A percentile compares a stretch with the other conserved stretches of the same genome.
These are phyloP conservation scores for Zaprionus africanus DNA, from an alignment of 1,140 invertebrate species.

Conservation along the genomic window DNA sequence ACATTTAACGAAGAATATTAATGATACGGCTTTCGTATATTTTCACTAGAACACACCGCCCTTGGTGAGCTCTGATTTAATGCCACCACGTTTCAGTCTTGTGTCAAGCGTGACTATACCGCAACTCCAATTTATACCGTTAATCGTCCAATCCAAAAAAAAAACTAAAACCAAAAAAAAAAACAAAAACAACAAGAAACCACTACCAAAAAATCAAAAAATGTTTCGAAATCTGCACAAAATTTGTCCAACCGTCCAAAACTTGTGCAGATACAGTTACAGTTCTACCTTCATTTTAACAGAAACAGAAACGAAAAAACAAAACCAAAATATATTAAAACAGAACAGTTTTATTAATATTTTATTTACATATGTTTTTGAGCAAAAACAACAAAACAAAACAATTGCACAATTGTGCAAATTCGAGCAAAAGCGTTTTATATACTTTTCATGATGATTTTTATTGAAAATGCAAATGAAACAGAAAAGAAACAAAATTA, in stretches of 20 bases:
- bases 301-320: conserved; percentile 31
- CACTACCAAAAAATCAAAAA: conserved; percentile 30
- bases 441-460: conserved; percentile 42
- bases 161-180: conserved; percentile 26
- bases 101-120: conserved; percentile 8
- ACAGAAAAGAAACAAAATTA: conserved; percentile 47
- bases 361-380: conserved; percentile 50
- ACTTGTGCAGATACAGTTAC: conserved; percentile 27
- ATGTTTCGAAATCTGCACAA: conserved; percentile 31
- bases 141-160: conserved; percentile 23
- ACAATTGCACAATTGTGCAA: conserved; percentile 27
- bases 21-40: conserved; percentile 4
- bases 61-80: conserved; percentile 25
- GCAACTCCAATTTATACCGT: neutral
- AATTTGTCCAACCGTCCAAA: conserved; percentile 28
- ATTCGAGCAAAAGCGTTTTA: conserved; percentile 46
- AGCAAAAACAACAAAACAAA: conserved; percentile 7
- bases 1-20: neutral
- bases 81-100: conserved; percentile 18
- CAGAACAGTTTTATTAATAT: conserved; percentile 48
- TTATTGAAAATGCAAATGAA: conserved; percentile 44
- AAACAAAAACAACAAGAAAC: conserved; percentile 4
- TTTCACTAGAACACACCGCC: conserved; percentile 6
- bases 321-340: conserved; percentile 29
- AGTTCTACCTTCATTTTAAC: conserved; percentile 20